These are phyloP conservation scores for Poeciliopsis presidionis DNA, from an alignment of 2,797 vertebrate species.

Conservation along the genomic window DNA sequence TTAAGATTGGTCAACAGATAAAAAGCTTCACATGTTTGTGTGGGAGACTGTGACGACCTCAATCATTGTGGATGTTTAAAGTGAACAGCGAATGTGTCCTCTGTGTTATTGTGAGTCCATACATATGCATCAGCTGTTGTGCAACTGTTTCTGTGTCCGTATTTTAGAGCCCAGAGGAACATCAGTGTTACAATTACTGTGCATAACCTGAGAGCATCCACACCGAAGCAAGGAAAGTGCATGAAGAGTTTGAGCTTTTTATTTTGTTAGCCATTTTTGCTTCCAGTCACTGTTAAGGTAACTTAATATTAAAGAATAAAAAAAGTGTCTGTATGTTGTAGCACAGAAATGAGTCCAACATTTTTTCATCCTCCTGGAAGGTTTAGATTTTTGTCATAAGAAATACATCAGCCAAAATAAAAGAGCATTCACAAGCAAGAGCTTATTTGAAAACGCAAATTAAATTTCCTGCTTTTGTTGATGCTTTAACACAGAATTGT, in stretches of 20 bases:
- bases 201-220: not conserved
- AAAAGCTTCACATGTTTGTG: conserved; percentile 41
- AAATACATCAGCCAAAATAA: not conserved
- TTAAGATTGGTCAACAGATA: conserved; percentile 78
- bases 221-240: not conserved
- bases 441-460: not conserved
- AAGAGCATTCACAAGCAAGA: not conserved
- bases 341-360: not conserved
- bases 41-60: conserved; percentile 19
- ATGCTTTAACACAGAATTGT: not conserved
- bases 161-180: conserved; percentile 5
- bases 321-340: not conserved
- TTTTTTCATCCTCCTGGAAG: not conserved
- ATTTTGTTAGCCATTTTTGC: not conserved
- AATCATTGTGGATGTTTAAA: conserved; percentile 11
- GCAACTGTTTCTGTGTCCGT: conserved; percentile 18
- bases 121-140: not conserved
- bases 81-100: conserved; percentile 22
- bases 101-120: not conserved
- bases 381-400: not conserved
- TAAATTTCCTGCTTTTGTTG: not conserved
- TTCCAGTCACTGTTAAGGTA: not conserved
- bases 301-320: not conserved
- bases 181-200: not conserved
- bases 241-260: not conserved